Evolutionary conservation across 2,888 invertebrate species (phyloP), one percentile per base, ranked within the genome.

Genomic region (Oscheius sp.): DNA sequence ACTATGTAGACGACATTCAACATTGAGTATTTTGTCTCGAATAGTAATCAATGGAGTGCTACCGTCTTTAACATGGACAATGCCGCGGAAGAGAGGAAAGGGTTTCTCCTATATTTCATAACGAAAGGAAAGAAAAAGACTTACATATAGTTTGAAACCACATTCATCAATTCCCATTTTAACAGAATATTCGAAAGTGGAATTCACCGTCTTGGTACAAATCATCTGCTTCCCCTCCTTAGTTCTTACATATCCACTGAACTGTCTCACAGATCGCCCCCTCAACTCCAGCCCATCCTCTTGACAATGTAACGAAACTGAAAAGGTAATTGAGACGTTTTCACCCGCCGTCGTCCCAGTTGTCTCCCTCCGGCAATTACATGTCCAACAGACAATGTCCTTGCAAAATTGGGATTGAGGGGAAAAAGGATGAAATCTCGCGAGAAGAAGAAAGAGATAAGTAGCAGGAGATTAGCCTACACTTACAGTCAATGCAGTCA

Each of bases 401-500:
- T 32, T n/a, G 17, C 20, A 24, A n/a, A 36, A 54, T 54, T 32
- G 54, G 54, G 54, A 36, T 54, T 36, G 54, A 54, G 32, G 45
- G 45, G 45, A 44, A 44, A 61, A 30, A 41, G 26, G 44, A 17
- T 44, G 41, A 5, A 17, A 32, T n/a, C 14, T 24, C 5, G 36
- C 9, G 45, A 45, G 45, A 44, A 26, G 14, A 30, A 3, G 41
- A 24, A 36, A 32, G 20, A 24, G 24, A 22, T 20, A 38, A 12
- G n/a, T 26, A 59, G 38, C 49, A 28, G 28, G 36, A 17, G 32
- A 32, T 12, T 12, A 36, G 47, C n/a, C n/a, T n/a, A 28, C 41
- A 68, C 80, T 70, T 56, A 82, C 82, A 82, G 61, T 82, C 72
- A 32, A 80, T 73, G 64, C 82, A 82, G 36, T 82, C 80, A 51